These are phyloP conservation scores for Condylostylus longicornis DNA, from an alignment of 1,140 invertebrate species.

Conservation along the genomic window DNA sequence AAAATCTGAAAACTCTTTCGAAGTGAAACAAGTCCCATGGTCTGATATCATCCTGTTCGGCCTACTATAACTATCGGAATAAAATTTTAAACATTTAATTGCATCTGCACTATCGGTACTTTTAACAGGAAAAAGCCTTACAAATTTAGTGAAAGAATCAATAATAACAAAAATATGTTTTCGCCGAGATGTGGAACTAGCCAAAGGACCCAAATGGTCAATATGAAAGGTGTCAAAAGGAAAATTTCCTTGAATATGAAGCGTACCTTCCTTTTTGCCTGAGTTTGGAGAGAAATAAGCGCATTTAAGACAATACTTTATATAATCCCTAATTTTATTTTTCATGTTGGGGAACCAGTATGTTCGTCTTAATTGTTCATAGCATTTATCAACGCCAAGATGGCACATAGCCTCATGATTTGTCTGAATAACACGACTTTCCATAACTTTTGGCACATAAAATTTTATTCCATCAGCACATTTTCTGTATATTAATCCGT, in stretches of 20 bases:
- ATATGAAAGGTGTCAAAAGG: slow-evolving; percentile 19
- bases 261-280: slow-evolving; percentile 16
- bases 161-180: slow-evolving; percentile 32
- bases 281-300: slow-evolving; percentile 12
- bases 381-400: slow-evolving; percentile 14
- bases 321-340: slow-evolving; percentile 12
- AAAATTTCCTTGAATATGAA: slow-evolving; percentile 16
- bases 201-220: slow-evolving; percentile 19
- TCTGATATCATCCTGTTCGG: slow-evolving; percentile 10
- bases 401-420: slow-evolving; percentile 20
- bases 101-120: no score
- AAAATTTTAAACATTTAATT: no score
- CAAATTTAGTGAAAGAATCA: slow-evolving; percentile 15
- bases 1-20: slow-evolving; percentile 7
- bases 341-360: slow-evolving; percentile 22
- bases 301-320: slow-evolving; percentile 18
- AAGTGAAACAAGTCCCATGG: slow-evolving; percentile 6
- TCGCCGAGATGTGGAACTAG: slow-evolving; percentile 21
- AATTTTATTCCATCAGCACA: slow-evolving; percentile 9
- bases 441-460: slow-evolving; percentile 16
- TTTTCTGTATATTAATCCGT: slow-evolving; percentile 5
- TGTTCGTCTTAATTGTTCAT: slow-evolving; percentile 8
- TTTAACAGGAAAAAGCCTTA: slow-evolving; percentile 5
- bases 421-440: slow-evolving; percentile 9
- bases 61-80: slow-evolving; percentile 12